These are phyloP conservation scores for Drosophila tropicalis DNA, from an alignment of 1,140 invertebrate genomes.

Conservation along the genomic window DNA sequence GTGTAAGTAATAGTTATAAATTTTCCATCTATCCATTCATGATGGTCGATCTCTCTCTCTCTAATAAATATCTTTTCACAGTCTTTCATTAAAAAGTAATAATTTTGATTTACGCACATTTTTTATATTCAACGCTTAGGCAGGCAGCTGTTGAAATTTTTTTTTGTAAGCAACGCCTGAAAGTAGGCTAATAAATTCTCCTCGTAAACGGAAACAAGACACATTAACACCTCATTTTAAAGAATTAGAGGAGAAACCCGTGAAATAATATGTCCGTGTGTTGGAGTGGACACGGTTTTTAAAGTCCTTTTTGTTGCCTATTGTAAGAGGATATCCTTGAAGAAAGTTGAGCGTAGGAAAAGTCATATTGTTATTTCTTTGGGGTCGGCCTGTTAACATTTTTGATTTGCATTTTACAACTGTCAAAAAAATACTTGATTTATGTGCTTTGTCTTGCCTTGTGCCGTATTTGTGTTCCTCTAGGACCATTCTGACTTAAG, in stretches of 20 bases:
- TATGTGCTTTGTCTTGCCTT: conserved; percentile 34
- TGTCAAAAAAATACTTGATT: conserved; percentile 69
- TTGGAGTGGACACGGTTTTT: conserved; percentile 46
- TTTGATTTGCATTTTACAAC: conserved; percentile 69
- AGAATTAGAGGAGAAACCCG: conserved; percentile 25
- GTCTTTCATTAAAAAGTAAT: conserved; percentile 72
- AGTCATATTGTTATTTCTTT: conserved; percentile 17
- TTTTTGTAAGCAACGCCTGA: conserved; percentile 29
- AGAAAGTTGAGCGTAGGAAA: neutral
- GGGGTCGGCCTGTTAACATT: conserved; percentile 35
- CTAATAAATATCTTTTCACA: conserved; percentile 49
- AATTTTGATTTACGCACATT: conserved; percentile 65
- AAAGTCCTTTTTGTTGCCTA: conserved; percentile 34
- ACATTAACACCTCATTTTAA: conserved; percentile 75
- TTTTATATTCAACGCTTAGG: neutral
- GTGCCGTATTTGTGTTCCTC: neutral
- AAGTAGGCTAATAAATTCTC: conserved; percentile 48
- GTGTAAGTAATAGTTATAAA: conserved; percentile 77
- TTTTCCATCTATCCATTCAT: conserved; percentile 51
- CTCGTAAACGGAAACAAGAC: conserved; percentile 32
- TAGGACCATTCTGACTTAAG: neutral
- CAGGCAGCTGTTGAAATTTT: conserved; percentile 65
- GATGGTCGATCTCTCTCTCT: conserved; percentile 12
- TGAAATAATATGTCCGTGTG: conserved; percentile 10
- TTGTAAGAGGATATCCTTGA: conserved; percentile 30